phyloP scores from a whole-genome alignment of 2,797 vertebrate species.

The Xerus rutilus region DNA sequence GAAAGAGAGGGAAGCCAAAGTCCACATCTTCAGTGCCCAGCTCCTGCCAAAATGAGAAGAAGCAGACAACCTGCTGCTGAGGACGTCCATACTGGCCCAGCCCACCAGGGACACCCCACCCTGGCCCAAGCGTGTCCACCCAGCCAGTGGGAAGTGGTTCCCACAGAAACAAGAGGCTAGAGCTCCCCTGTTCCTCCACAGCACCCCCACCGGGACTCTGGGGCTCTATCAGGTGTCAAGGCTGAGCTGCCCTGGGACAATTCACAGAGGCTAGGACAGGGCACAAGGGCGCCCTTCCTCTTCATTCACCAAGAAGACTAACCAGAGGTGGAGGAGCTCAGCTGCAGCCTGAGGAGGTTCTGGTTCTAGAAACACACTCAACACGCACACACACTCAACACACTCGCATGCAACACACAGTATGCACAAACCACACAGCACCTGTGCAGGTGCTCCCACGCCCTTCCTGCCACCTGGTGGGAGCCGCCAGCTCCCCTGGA shows the following conservation, averaged over 20 bases:
- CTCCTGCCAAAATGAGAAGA: slow-evolving; percentile 50
- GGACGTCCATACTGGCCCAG: not conserved
- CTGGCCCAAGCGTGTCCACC: not conserved
- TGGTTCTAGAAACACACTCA: not conserved
- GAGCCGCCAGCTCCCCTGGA: not conserved
- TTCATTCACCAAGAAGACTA: not conserved
- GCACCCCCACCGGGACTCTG: no score
- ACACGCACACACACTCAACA: no score
- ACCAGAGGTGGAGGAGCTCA: not conserved
- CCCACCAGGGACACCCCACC: not conserved
- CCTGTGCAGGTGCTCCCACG: not conserved
- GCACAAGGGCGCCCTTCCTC: not conserved
- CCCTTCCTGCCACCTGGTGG: not conserved
- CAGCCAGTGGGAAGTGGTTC: not conserved
- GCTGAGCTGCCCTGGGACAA: not conserved
- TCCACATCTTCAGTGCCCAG: not conserved
- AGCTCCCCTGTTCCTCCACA: no score
- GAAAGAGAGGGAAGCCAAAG: slow-evolving; percentile 38
- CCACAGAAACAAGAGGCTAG: not conserved
- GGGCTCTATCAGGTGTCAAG: not conserved
- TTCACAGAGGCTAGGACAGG: not conserved
- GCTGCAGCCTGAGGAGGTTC: not conserved
- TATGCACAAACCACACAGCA: no score
- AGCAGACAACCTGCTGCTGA: slow-evolving; percentile 6
- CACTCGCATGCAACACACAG: no score